Conservation (phyloP, 2,888 invertebrate species). For the Nomada flava region DNA sequence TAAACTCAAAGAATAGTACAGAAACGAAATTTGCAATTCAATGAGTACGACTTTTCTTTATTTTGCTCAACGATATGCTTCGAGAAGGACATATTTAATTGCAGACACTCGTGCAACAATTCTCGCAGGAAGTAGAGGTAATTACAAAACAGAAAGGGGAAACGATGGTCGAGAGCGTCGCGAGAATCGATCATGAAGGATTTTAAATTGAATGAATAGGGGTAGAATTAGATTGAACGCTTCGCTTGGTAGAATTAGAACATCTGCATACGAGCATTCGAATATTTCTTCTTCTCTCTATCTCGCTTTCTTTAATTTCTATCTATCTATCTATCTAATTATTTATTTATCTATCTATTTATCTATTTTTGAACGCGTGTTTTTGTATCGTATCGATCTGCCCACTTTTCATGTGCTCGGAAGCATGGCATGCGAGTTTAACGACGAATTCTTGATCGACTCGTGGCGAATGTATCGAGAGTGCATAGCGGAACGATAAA, state of each 20-base stretch:
- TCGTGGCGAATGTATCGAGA: slow-evolving; percentile 35
- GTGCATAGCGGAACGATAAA: slow-evolving; percentile 41
- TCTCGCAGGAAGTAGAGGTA: not conserved
- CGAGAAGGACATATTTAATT: not conserved
- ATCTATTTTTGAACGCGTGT: slow-evolving; percentile 36
- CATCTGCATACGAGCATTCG: slow-evolving; percentile 58
- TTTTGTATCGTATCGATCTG: slow-evolving; percentile 50
- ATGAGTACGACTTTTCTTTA: too few relatives aligned
- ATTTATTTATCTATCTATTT: not conserved
- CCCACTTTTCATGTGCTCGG: slow-evolving; percentile 63
- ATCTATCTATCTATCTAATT: slow-evolving; percentile 9
- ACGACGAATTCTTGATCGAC: slow-evolving; percentile 32
- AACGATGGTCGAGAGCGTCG: slow-evolving; percentile 30
- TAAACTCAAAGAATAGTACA: too few relatives aligned
- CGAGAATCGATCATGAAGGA: slow-evolving; percentile 44
- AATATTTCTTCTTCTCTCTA: slow-evolving; percentile 11
- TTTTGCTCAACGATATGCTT: not conserved
- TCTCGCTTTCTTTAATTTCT: not conserved
- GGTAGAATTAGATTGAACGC: slow-evolving; percentile 56
- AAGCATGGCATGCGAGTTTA: slow-evolving; percentile 70
- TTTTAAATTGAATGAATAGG: slow-evolving; percentile 37
- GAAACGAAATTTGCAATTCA: too few relatives aligned
- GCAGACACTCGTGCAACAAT: not conserved
- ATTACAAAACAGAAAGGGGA: not conserved
- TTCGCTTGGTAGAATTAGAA: slow-evolving; percentile 67